Percentiles rank a stretch among this genome's conserved stretches.
Evolutionary conservation across 2,888 invertebrate species (phyloP).

Genomic region (Scaptomyza tumidula): DNA sequence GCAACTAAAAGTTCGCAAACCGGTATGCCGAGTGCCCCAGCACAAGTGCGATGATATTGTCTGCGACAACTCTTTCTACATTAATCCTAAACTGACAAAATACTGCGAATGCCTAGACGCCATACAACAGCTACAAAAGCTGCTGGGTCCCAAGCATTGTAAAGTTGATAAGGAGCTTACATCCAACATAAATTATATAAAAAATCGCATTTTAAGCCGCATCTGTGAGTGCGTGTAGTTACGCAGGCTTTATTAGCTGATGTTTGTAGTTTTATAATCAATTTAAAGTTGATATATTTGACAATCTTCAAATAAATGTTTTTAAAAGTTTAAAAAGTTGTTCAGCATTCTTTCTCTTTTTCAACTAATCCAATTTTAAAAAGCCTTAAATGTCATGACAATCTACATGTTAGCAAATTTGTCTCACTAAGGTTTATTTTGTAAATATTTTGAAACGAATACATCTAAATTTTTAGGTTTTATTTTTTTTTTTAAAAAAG

Average conservation of each 20-base stretch:
- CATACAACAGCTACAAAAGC: slow-evolving; percentile 44
- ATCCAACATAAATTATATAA: slow-evolving; percentile 45
- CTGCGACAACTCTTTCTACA: slow-evolving; percentile 26
- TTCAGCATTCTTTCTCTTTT: no score
- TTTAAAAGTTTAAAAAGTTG: no score
- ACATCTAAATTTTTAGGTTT: slow-evolving; percentile 12
- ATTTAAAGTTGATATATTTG: no score
- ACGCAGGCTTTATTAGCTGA: no score
- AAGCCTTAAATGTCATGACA: background rate
- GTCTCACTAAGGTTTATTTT: background rate
- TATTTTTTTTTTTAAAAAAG: background rate
- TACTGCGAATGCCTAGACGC: slow-evolving; percentile 56
- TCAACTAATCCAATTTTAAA: no score
- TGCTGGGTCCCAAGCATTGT: slow-evolving; percentile 27
- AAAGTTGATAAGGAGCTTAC: slow-evolving; percentile 29
- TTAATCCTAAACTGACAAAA: slow-evolving; percentile 19
- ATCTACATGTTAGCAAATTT: background rate
- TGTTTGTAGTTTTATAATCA: no score
- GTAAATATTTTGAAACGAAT: slow-evolving; percentile 6
- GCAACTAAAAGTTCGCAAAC: background rate
- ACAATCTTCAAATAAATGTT: no score
- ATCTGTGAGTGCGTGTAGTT: slow-evolving; percentile 17
- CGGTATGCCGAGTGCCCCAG: slow-evolving; percentile 18
- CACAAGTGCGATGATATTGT: slow-evolving; percentile 29
- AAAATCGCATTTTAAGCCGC: slow-evolving; percentile 40